Conservation (phyloP, 2,888 invertebrate genomes). For the Drosophila greeni region DNA sequence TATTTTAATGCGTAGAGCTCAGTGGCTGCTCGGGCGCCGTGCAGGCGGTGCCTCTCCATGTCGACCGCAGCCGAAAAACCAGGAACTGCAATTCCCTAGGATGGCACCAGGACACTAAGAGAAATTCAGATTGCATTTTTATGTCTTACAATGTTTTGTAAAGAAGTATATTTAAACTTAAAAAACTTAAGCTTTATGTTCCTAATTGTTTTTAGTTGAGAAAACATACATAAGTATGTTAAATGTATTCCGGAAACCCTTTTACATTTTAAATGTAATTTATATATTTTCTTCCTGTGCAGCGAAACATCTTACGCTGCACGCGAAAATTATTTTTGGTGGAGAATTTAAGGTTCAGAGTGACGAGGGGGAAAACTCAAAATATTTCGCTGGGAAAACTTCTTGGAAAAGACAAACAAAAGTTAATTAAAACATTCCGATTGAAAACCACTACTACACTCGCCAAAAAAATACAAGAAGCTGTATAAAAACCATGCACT, state of each 20-base stretch:
- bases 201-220: neutral
- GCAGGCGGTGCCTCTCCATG: constrained; percentile 11
- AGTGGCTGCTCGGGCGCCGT: constrained; percentile 10
- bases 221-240: too few relatives aligned
- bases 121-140: neutral
- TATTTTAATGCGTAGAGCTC: constrained; percentile 57
- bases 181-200: too few relatives aligned
- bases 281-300: neutral
- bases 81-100: constrained; percentile 28
- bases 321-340: constrained; percentile 19
- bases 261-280: neutral
- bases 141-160: neutral
- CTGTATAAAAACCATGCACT: neutral
- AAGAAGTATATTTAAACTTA: neutral
- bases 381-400: constrained; percentile 44
- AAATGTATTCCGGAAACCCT: neutral
- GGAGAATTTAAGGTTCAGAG: constrained; percentile 3
- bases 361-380: constrained; percentile 31
- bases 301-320: constrained; percentile 3
- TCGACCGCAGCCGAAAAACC: constrained; percentile 40
- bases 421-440: constrained; percentile 69
- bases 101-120: neutral
- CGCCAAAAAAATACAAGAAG: constrained; percentile 8
- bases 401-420: constrained; percentile 56
- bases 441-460: constrained; percentile 14